Conservation (phyloP, 1,140 invertebrate genomes). For the honey bee (Apis mellifera) region DNA sequence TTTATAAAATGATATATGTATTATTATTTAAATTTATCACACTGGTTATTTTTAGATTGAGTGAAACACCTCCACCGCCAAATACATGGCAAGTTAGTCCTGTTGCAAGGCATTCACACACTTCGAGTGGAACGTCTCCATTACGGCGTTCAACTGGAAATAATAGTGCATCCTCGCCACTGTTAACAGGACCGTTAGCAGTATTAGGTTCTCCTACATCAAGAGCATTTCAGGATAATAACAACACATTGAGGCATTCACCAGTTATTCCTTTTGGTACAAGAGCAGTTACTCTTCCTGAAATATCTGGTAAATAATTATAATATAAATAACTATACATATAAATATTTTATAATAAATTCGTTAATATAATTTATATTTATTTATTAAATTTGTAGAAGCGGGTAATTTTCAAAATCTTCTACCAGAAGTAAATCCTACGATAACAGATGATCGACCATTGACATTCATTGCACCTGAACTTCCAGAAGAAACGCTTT, state of each 20-base stretch:
- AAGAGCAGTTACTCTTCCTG: conserved; percentile 89
- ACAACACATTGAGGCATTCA: conserved; percentile 83
- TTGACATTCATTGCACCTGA: conserved; percentile 94
- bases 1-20: background rate
- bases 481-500: conserved; percentile 96
- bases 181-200: conserved; percentile 84
- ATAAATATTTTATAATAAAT: conserved; percentile 18
- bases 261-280: conserved; percentile 86
- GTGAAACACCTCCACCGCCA: conserved; percentile 89
- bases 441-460: conserved; percentile 82
- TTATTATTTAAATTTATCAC: background rate
- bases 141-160: conserved; percentile 84
- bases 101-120: conserved; percentile 81
- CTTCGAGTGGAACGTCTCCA: conserved; percentile 85
- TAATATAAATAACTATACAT: background rate
- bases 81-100: conserved; percentile 91
- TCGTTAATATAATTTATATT: background rate
- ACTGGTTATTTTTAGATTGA: conserved; percentile 61
- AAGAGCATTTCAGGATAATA: conserved; percentile 83
- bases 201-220: conserved; percentile 84
- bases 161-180: conserved; percentile 87
- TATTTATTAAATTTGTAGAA: conserved; percentile 71
- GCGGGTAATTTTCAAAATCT: conserved; percentile 84
- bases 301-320: conserved; percentile 82
- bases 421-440: conserved; percentile 81